These are phyloP conservation scores for Oryzias celebensis DNA, from an alignment of 2,113 vertebrate species.

Conservation along the genomic window DNA sequence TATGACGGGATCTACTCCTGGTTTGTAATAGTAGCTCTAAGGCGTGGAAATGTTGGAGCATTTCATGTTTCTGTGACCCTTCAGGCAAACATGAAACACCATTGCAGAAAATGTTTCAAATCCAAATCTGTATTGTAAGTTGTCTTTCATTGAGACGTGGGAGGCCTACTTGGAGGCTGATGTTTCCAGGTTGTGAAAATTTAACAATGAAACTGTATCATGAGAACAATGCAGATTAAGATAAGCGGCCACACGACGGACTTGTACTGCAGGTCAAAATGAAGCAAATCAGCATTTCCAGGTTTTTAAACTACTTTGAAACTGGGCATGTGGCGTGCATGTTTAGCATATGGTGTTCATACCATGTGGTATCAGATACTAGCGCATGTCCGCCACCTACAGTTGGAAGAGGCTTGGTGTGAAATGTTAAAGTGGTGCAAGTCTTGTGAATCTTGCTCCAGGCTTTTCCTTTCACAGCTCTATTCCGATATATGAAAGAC, in stretches of 20 bases:
- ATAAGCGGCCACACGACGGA: neutral
- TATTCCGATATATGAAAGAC: no score
- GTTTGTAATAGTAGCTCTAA: no score
- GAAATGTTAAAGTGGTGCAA: no score
- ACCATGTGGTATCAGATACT: no score
- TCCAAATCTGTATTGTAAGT: neutral
- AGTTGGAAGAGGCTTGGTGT: no score
- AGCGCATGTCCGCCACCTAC: no score
- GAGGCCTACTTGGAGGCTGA: neutral
- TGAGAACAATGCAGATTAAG: neutral
- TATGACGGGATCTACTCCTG: no score
- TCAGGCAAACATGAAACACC: neutral
- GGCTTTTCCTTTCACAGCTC: no score
- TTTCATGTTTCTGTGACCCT: neutral
- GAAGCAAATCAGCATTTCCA: neutral
- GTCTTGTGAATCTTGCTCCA: no score
- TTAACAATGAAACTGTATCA: neutral
- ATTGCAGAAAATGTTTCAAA: neutral
- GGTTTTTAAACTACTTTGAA: no score
- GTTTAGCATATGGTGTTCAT: no score
- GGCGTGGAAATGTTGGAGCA: neutral
- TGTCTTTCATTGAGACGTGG: neutral
- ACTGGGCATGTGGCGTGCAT: no score
- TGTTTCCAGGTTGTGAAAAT: neutral
- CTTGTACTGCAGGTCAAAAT: neutral